These are phyloP conservation scores for Octodonta nipae DNA, from an alignment of 2,888 invertebrate species.

Conservation along the genomic window DNA sequence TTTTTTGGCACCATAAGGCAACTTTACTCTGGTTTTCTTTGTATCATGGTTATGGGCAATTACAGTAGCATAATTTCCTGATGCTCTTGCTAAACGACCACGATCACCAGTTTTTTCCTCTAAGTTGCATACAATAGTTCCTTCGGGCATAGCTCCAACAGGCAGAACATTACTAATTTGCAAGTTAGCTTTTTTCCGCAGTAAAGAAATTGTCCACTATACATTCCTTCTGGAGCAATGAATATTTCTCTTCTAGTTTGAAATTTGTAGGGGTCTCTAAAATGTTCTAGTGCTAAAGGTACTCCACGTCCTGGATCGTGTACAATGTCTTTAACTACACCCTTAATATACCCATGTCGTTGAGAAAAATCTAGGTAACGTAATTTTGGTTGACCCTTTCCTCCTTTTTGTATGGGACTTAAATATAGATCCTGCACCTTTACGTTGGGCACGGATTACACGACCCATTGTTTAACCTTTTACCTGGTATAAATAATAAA, in stretches of 20 bases:
- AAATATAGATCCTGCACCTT: slow-evolving; percentile 98
- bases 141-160: slow-evolving; percentile 96
- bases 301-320: slow-evolving; percentile 99
- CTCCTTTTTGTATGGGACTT: slow-evolving; percentile 95
- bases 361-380: slow-evolving; percentile 93
- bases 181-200: slow-evolving; percentile 71
- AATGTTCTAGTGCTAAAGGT: slow-evolving; percentile 89
- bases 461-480: slow-evolving; percentile 88
- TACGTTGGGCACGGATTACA: slow-evolving; percentile 99
- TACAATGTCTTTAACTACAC: slow-evolving; percentile 95
- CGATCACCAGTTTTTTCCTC: slow-evolving; percentile 99
- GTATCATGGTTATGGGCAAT: slow-evolving; percentile 98
- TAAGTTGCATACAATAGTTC: slow-evolving; percentile 96
- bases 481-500: too few relatives aligned
- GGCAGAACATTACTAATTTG: slow-evolving; percentile 78
- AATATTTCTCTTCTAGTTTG: slow-evolving; percentile 92
- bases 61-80: slow-evolving; percentile 97
- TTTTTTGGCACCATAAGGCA: slow-evolving; percentile 99
- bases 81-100: slow-evolving; percentile 92
- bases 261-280: slow-evolving; percentile 97
- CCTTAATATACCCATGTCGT: slow-evolving; percentile 97
- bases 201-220: slow-evolving; percentile 98
- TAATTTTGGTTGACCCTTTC: slow-evolving; percentile 94
- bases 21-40: slow-evolving; percentile 89
- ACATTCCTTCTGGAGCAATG: slow-evolving; percentile 97